Percentiles rank a stretch among this genome's conserved stretches.
Conservation (phyloP, 1,140 invertebrate species). For the Leguminivora glycinivorella region DNA sequence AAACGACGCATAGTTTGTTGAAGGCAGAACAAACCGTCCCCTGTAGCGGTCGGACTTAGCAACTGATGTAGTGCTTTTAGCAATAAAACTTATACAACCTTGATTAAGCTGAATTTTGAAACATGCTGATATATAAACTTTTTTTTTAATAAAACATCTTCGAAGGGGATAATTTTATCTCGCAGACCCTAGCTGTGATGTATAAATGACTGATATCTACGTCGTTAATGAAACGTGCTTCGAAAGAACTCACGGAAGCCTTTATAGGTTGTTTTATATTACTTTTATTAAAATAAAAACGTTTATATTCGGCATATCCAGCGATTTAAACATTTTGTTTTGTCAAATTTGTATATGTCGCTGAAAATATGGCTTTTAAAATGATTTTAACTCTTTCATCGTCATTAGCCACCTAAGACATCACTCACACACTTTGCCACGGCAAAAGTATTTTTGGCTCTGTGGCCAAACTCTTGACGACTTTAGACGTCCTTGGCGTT, state of each 20-base stretch:
- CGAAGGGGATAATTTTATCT: no score
- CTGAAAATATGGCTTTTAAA: neutral
- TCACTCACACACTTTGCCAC: neutral
- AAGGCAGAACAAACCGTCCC: constrained; percentile 35
- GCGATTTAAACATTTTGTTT: no score
- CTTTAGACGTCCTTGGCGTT: neutral
- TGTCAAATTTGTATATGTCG: neutral
- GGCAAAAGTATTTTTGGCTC: neutral
- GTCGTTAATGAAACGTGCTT: no score
- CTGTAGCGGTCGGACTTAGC: constrained; percentile 30
- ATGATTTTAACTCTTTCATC: neutral
- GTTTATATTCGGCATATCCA: neutral
- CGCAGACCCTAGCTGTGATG: no score
- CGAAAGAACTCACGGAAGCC: no score
- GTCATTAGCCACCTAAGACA: neutral
- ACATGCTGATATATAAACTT: neutral
- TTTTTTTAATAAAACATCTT: neutral
- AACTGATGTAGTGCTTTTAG: constrained; percentile 29
- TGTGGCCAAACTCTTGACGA: neutral
- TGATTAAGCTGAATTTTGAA: neutral
- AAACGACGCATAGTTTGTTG: constrained; percentile 38
- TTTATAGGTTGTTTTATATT: no score
- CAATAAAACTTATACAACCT: constrained; percentile 12
- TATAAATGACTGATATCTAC: no score
- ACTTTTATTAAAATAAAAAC: neutral